A percentile compares a stretch with the other conserved stretches of the same genome.
phyloP scores from a whole-genome alignment of 2,113 vertebrate species.

The Salvelinus fontinalis region DNA sequence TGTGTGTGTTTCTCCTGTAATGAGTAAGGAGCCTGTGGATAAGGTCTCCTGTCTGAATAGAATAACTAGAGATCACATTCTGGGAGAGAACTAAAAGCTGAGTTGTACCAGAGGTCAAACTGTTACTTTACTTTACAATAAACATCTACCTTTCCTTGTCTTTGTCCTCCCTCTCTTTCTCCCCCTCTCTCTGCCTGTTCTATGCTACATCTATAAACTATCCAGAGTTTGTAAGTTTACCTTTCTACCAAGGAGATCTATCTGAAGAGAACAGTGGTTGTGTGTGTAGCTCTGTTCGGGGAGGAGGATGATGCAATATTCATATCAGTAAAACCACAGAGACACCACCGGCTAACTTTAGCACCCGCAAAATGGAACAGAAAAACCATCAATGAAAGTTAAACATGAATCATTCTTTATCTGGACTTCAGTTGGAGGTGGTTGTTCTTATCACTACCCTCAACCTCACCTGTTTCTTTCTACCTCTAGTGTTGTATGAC shows the following conservation, averaged over 20 bases:
- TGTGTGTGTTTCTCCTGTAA: too few relatives aligned
- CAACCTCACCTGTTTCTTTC: constrained; percentile 39
- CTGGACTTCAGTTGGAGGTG: constrained; percentile 16
- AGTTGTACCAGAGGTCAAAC: too few relatives aligned
- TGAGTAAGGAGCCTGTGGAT: too few relatives aligned
- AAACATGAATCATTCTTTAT: constrained; percentile 45
- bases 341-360: constrained; percentile 13
- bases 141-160: too few relatives aligned
- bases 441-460: constrained; percentile 40
- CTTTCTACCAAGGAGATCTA: constrained; percentile 6
- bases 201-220: too few relatives aligned
- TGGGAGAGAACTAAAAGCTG: too few relatives aligned
- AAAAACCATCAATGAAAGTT: constrained; percentile 44
- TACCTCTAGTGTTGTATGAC: constrained; percentile 29
- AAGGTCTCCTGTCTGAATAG: too few relatives aligned
- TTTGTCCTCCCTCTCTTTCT: too few relatives aligned
- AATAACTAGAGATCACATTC: too few relatives aligned
- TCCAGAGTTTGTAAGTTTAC: background rate
- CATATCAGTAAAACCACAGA: constrained; percentile 7
- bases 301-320: too few relatives aligned
- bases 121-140: too few relatives aligned
- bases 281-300: background rate
- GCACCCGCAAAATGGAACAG: constrained; percentile 8
- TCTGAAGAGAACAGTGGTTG: background rate
- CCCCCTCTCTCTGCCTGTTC: too few relatives aligned